Percentiles rank a stretch among this genome's conserved stretches.
phyloP scores from a whole-genome alignment of 1,140 invertebrate species.

The Globodera ellingtonae region DNA sequence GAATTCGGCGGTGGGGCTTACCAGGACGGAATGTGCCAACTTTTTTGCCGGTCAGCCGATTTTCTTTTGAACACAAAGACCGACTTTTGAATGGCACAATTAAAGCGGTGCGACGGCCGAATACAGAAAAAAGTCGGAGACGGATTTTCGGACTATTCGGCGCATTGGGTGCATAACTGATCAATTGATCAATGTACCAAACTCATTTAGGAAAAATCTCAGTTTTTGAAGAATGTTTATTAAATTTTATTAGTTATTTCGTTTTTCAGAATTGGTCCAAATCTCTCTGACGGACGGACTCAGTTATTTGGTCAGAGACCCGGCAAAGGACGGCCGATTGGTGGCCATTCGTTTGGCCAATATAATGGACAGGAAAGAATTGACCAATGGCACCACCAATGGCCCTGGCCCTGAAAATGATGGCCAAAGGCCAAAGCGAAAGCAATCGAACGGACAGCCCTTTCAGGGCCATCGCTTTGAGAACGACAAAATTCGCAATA shows the following conservation, averaged over 20 bases:
- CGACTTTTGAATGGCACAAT: too few relatives aligned
- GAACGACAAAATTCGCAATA: constrained; percentile 33
- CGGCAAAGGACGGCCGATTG: constrained; percentile 23
- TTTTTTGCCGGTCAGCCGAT: constrained; percentile 32
- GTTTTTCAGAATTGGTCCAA: constrained; percentile 32
- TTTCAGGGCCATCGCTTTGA: neutral
- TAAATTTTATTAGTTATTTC: constrained; percentile 26
- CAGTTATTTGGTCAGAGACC: constrained; percentile 32
- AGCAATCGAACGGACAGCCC: constrained; percentile 5
- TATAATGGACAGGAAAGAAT: constrained; percentile 26
- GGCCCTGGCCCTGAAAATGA: neutral
- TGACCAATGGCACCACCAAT: constrained; percentile 15
- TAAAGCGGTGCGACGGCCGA: too few relatives aligned
- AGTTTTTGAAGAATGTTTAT: neutral
- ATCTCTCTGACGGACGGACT: constrained; percentile 8
- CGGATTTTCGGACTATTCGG: too few relatives aligned
- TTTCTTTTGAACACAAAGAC: too few relatives aligned
- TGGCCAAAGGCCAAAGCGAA: neutral
- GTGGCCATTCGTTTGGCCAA: constrained; percentile 41
- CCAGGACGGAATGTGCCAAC: constrained; percentile 20
- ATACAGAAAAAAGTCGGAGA: too few relatives aligned
- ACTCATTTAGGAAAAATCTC: too few relatives aligned
- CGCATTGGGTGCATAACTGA: too few relatives aligned
- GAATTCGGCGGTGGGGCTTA: constrained; percentile 33
- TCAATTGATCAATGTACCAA: too few relatives aligned